Evolutionary conservation across 2,113 vertebrate species (phyloP).

Genomic region (Amblyornis subalaris): DNA sequence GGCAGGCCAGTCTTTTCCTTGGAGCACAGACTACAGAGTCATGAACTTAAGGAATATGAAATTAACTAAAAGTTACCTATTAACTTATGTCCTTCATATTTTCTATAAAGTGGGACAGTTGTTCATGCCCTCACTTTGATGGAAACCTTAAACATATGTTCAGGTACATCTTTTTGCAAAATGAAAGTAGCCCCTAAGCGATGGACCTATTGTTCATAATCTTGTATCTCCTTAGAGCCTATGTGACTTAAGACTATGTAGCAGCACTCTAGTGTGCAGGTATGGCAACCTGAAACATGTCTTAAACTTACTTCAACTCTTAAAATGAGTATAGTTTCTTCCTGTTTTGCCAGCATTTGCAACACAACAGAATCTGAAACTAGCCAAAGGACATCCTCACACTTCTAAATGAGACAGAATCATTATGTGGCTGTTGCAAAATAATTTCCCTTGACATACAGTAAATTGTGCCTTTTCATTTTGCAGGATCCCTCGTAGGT

Average conservation of each 20-base stretch:
- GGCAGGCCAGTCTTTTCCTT: not conserved
- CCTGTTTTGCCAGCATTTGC: not conserved
- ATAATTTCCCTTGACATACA: not conserved
- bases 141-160: not conserved
- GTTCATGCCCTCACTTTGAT: not conserved
- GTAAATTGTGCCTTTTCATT: not conserved
- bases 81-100: not conserved
- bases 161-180: not conserved
- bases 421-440: not conserved
- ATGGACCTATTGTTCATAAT: not conserved
- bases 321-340: not conserved
- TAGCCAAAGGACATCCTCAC: not conserved
- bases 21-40: not conserved
- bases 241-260: not conserved
- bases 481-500: not conserved
- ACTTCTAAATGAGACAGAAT: not conserved
- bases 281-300: not conserved
- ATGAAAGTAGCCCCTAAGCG: not conserved
- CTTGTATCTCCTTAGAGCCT: not conserved
- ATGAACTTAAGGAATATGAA: not conserved
- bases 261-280: not conserved
- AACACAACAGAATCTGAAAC: not conserved
- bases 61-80: not conserved
- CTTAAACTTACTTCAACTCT: not conserved
- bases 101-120: not conserved